These are phyloP conservation scores for Caprella mutica DNA, from an alignment of 2,888 invertebrate species.

Conservation along the genomic window DNA sequence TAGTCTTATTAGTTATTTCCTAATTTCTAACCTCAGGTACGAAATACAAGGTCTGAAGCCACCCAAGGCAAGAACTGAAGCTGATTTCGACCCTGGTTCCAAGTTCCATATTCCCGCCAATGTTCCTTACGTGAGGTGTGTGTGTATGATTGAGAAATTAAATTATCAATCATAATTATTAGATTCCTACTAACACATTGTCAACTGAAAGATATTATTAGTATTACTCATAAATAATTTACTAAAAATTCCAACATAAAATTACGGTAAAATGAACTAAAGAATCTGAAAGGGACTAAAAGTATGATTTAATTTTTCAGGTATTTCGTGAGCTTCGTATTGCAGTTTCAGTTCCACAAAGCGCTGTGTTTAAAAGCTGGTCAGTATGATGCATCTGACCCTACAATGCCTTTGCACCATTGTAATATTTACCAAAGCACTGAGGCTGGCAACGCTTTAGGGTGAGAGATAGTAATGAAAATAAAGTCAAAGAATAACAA, in stretches of 20 bases:
- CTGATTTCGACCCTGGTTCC: slow-evolving; percentile 69
- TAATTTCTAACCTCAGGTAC: no score
- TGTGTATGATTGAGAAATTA: no score
- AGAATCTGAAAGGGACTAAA: no score
- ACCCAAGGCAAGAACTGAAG: slow-evolving; percentile 55
- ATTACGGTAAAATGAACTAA: no score
- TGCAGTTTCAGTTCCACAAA: slow-evolving; percentile 86
- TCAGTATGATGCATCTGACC: slow-evolving; percentile 63
- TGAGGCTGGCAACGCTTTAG: slow-evolving; percentile 69
- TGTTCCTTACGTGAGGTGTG: slow-evolving; percentile 46
- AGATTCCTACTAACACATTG: no score
- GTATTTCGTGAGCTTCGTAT: slow-evolving; percentile 80
- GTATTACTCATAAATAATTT: no score
- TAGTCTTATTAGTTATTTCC: no score
- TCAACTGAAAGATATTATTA: no score
- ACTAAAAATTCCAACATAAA: no score
- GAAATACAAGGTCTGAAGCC: slow-evolving; percentile 54
- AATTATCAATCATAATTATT: no score
- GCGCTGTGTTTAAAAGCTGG: slow-evolving; percentile 62
- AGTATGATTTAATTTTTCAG: no score
- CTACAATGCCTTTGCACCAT: slow-evolving; percentile 62
- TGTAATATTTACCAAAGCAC: slow-evolving; percentile 83
- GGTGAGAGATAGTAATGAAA: slow-evolving; percentile 2
- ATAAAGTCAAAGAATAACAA: no score
- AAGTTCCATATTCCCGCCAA: slow-evolving; percentile 72